A percentile compares a stretch with the other conserved stretches of the same genome.
These are phyloP conservation scores for Synanthedon tipuliformis DNA, from an alignment of 2,888 invertebrate genomes.

Conservation along the genomic window DNA sequence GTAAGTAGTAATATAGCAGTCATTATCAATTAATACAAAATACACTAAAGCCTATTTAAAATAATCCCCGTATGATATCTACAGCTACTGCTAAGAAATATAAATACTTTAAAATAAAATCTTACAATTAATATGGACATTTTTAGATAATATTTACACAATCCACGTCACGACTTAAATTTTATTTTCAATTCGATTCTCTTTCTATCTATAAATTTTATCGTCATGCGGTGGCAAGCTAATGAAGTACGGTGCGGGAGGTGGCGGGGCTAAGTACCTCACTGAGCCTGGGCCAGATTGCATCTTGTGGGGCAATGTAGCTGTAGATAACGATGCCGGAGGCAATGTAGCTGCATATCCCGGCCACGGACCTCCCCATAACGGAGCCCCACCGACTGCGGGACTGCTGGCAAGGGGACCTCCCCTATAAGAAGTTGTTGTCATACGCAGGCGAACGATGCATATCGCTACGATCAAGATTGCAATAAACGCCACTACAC, in stretches of 20 bases:
- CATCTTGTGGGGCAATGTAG: slow-evolving; percentile 77
- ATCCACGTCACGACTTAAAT: slow-evolving; percentile 7
- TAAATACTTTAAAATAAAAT: slow-evolving; percentile 13
- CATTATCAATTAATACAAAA: too few relatives aligned
- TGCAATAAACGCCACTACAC: slow-evolving; percentile 91
- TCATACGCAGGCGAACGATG: slow-evolving; percentile 82
- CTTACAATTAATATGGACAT: slow-evolving; percentile 4
- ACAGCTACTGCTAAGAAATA: slow-evolving; percentile 22
- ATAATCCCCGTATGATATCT: slow-evolving; percentile 20
- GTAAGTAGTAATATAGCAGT: too few relatives aligned
- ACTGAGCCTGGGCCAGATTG: slow-evolving; percentile 65
- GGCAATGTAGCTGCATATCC: slow-evolving; percentile 73
- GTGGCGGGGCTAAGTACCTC: slow-evolving; percentile 71
- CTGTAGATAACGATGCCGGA: slow-evolving; percentile 70
- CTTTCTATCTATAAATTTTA: slow-evolving; percentile 72
- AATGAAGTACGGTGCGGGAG: slow-evolving; percentile 74
- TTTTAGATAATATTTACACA: slow-evolving; percentile 27
- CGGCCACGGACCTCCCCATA: slow-evolving; percentile 67
- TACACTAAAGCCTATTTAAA: background rate
- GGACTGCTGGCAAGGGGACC: slow-evolving; percentile 75
- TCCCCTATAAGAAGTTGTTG: slow-evolving; percentile 75
- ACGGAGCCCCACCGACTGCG: slow-evolving; percentile 72
- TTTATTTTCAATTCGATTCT: slow-evolving; percentile 3
- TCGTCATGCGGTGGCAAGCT: slow-evolving; percentile 73
- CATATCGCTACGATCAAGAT: slow-evolving; percentile 91